Evolutionary conservation across 2,113 vertebrate genomes (phyloP).

Genomic region (Pelodiscus sinensis): DNA sequence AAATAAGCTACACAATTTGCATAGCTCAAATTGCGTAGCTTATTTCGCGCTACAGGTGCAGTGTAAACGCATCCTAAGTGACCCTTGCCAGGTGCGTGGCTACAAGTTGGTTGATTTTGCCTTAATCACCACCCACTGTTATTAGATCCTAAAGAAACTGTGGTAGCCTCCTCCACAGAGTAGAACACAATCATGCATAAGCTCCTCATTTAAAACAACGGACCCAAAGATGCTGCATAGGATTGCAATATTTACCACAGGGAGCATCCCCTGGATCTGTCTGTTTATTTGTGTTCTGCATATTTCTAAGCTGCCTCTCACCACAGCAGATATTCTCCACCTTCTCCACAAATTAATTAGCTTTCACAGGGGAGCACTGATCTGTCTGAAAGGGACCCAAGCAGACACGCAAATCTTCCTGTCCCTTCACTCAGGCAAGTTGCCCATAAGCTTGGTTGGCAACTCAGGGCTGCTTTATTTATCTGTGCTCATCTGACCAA

Average conservation of each 20-base stretch:
- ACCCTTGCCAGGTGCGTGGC: background rate
- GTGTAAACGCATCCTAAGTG: background rate
- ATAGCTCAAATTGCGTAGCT: no score
- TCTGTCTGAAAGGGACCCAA: background rate
- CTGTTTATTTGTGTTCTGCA: background rate
- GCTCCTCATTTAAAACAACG: background rate
- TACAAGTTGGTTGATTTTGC: background rate
- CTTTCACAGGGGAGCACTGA: background rate
- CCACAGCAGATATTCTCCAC: background rate
- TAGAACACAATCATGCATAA: background rate
- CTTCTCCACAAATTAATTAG: background rate
- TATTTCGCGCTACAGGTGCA: no score
- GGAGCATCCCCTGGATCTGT: background rate
- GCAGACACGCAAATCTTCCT: background rate
- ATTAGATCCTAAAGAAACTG: background rate
- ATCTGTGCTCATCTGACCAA: background rate
- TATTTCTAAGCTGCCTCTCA: background rate
- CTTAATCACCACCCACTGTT: background rate
- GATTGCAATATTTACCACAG: background rate
- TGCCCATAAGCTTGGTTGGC: background rate
- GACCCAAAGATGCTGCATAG: background rate
- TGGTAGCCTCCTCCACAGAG: background rate
- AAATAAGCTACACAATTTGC: no score
- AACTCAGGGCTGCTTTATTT: background rate
- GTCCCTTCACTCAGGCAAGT: background rate